phyloP scores from a whole-genome alignment of 92 coral and sea anemone genomes.

The Porites divaricata region DNA sequence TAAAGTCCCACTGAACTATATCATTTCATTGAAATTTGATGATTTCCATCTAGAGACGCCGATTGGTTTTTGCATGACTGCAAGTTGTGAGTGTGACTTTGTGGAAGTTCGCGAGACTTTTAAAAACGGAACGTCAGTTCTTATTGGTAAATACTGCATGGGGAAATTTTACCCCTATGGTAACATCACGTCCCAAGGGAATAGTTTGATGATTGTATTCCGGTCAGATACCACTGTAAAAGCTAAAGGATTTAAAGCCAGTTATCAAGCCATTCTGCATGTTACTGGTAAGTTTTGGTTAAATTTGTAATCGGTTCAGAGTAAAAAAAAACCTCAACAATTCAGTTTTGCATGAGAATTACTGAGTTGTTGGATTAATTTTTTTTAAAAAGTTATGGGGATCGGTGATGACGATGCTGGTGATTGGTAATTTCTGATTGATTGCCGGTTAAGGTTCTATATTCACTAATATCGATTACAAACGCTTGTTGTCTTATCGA shows the following conservation, averaged over 20 bases:
- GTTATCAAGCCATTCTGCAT: constrained; percentile 17
- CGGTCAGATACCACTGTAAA: constrained; percentile 22
- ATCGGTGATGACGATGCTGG: no score
- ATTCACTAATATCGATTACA: no score
- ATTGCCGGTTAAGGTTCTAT: no score
- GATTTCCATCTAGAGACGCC: constrained; percentile 48
- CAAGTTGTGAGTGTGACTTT: constrained; percentile 50
- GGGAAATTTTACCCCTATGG: constrained; percentile 35
- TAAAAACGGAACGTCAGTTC: constrained; percentile 8
- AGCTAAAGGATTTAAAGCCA: constrained; percentile 42
- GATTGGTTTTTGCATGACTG: constrained; percentile 7
- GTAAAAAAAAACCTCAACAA: no score
- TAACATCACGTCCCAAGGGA: constrained; percentile 33
- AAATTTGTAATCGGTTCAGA: not conserved
- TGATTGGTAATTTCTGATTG: no score
- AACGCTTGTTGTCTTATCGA: no score
- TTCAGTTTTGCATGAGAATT: not conserved
- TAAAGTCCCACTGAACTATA: constrained; percentile 50
- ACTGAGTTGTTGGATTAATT: not conserved
- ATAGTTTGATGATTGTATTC: constrained; percentile 45
- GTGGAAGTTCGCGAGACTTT: constrained; percentile 38
- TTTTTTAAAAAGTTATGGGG: no score
- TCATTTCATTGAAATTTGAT: constrained; percentile 37
- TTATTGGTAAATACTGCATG: constrained; percentile 53
- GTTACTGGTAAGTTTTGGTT: constrained; percentile 18